Percentiles rank a stretch among this genome's conserved stretches.
Evolutionary conservation across 2,888 invertebrate species (phyloP).

Genomic region (Clusia tigrina): DNA sequence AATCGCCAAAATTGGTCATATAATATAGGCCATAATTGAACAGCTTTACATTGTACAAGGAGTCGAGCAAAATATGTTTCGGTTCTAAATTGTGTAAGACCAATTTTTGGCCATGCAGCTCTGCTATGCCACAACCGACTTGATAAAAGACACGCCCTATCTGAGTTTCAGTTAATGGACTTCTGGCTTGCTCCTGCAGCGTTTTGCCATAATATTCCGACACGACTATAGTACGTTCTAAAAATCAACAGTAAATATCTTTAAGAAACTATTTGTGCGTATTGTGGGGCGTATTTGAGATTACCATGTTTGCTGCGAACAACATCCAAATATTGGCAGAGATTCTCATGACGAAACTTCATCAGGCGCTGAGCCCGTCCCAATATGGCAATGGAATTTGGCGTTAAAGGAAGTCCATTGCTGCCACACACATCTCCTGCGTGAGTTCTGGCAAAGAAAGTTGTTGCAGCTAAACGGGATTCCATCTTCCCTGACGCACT

Average conservation of each 20-base stretch:
- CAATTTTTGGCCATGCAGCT: slow-evolving; percentile 76
- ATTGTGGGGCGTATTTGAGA: slow-evolving; percentile 25
- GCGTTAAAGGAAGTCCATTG: slow-evolving; percentile 94
- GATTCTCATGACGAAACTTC: slow-evolving; percentile 78
- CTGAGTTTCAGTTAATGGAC: slow-evolving; percentile 62
- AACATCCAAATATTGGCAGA: slow-evolving; percentile 91
- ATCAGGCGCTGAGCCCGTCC: slow-evolving; percentile 87
- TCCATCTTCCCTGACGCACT: too few relatives aligned
- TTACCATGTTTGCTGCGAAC: slow-evolving; percentile 93
- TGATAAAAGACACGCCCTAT: slow-evolving; percentile 76
- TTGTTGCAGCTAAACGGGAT: slow-evolving; percentile 77
- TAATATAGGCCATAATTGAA: slow-evolving; percentile 93
- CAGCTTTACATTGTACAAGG: slow-evolving; percentile 78
- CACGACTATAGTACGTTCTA: slow-evolving; percentile 83
- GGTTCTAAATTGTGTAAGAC: slow-evolving; percentile 83
- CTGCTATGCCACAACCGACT: slow-evolving; percentile 75
- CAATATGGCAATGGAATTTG: slow-evolving; percentile 93
- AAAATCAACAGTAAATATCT: background rate
- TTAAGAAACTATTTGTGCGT: background rate
- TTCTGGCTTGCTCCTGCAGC: slow-evolving; percentile 67
- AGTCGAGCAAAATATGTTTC: slow-evolving; percentile 82
- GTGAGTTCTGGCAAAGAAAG: slow-evolving; percentile 90
- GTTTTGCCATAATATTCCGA: slow-evolving; percentile 79
- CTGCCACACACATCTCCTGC: slow-evolving; percentile 92
- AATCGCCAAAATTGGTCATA: slow-evolving; percentile 86